Evolutionary conservation across 2,888 invertebrate genomes (phyloP).

Genomic region (Poecilobothrus nobilitatus): DNA sequence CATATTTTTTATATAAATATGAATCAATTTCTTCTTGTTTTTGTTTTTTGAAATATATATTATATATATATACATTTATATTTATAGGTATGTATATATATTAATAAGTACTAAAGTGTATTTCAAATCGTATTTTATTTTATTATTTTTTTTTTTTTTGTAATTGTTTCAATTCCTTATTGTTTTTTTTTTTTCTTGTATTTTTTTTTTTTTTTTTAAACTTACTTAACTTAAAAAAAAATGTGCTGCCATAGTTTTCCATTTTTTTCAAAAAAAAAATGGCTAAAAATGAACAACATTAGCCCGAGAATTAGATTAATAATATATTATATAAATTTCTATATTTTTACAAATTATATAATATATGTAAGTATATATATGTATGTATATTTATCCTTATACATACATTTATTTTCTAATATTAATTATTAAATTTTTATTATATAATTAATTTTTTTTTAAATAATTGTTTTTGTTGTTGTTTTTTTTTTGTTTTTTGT

Average conservation of each 20-base stretch:
- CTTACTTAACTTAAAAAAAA: neutral
- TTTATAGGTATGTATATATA: neutral
- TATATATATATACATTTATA: no score
- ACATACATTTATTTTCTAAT: no score
- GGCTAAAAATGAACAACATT: neutral
- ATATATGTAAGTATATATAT: no score
- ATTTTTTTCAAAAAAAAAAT: neutral
- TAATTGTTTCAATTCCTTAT: neutral
- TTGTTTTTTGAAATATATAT: neutral
- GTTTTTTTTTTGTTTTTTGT: neutral
- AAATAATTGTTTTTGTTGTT: no score
- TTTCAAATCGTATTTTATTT: neutral
- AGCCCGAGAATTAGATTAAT: neutral
- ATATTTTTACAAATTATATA: no score
- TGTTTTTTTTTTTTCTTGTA: neutral
- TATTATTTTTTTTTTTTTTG: neutral
- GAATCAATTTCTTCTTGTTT: no score
- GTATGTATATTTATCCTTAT: no score
- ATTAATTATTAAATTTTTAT: no score
- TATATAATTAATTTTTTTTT: no score
- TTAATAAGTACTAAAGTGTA: neutral
- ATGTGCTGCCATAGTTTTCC: neutral
- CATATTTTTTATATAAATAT: no score
- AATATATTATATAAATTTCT: no score
- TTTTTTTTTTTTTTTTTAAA: neutral